Evolutionary conservation across 2,888 invertebrate genomes (phyloP).

Genomic region (Cerastoderma edule): DNA sequence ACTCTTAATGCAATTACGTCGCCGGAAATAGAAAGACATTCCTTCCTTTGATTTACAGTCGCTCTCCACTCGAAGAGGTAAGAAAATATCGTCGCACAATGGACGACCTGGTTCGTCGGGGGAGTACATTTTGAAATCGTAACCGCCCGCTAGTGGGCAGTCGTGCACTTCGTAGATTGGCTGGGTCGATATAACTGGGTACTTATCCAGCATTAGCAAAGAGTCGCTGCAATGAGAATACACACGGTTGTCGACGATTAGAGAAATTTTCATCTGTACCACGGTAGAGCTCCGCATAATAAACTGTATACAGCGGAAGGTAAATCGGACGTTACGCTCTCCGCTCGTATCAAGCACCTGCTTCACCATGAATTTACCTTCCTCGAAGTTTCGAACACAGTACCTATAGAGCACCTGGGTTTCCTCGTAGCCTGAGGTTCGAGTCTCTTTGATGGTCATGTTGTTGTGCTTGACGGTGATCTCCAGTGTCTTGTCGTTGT

Average conservation of each 20-base stretch:
- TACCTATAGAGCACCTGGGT: conserved; percentile 31
- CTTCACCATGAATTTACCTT: conserved; percentile 45
- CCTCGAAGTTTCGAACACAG: conserved; percentile 42
- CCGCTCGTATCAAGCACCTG: conserved; percentile 24
- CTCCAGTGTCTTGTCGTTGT: conserved; percentile 38
- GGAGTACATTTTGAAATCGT: conserved; percentile 53
- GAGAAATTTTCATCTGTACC: conserved; percentile 52
- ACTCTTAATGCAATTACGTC: conserved; percentile 47
- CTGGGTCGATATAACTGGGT: conserved; percentile 56
- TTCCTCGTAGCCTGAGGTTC: conserved; percentile 27
- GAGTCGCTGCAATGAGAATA: conserved; percentile 45
- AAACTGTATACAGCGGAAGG: conserved; percentile 52
- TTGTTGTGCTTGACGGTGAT: conserved; percentile 40
- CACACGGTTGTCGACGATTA: conserved; percentile 20
- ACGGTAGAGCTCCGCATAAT: conserved; percentile 48
- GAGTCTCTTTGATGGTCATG: conserved; percentile 44
- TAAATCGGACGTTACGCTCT: conserved; percentile 4
- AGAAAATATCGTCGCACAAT: conserved; percentile 57
- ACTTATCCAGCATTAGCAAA: conserved; percentile 45
- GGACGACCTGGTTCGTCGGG: conserved; percentile 37
- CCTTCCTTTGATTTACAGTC: conserved; percentile 54
- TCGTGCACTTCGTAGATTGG: conserved; percentile 34
- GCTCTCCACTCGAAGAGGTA: conserved; percentile 58
- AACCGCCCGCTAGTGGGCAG: conserved; percentile 54
- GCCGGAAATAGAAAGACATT: conserved; percentile 56